Conservation (phyloP, 37 sponge, comb jelly and placozoan genomes). For the Geodia barretti region DNA sequence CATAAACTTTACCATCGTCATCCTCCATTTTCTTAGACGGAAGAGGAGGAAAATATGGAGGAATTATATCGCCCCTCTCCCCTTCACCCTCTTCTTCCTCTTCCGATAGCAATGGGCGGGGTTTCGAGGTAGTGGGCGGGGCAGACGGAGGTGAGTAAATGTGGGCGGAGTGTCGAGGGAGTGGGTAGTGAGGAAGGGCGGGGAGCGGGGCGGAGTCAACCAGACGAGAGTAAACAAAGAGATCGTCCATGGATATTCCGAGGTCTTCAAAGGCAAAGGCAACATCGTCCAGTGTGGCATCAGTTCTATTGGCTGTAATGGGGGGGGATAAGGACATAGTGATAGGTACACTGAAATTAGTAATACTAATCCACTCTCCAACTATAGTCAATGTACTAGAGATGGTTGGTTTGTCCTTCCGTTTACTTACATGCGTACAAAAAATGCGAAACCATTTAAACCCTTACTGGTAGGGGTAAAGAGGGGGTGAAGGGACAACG, state of each 20-base stretch:
- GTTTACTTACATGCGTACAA: too few species aligned
- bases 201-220: conserved; percentile 15
- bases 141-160: background rate
- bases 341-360: too few species aligned
- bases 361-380: too few species aligned
- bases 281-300: conserved; percentile 25
- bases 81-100: conserved; percentile 20
- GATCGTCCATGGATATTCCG: conserved; percentile 7
- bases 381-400: too few species aligned
- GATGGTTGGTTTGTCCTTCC: too few species aligned
- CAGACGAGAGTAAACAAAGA: conserved; percentile 5
- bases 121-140: background rate
- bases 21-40: conserved; percentile 7
- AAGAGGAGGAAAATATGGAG: conserved; percentile 29
- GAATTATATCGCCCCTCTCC: conserved; percentile 26
- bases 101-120: background rate
- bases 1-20: conserved; percentile 14
- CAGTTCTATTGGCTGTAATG: conserved; percentile 40
- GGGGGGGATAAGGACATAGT: too few species aligned
- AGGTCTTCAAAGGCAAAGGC: conserved; percentile 21
- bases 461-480: too few species aligned
- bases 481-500: too few species aligned
- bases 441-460: too few species aligned
- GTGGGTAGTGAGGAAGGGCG: conserved; percentile 25
- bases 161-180: conserved; percentile 30